These are phyloP conservation scores for Megathymus violae DNA, from an alignment of 1,140 invertebrate genomes.

Conservation along the genomic window DNA sequence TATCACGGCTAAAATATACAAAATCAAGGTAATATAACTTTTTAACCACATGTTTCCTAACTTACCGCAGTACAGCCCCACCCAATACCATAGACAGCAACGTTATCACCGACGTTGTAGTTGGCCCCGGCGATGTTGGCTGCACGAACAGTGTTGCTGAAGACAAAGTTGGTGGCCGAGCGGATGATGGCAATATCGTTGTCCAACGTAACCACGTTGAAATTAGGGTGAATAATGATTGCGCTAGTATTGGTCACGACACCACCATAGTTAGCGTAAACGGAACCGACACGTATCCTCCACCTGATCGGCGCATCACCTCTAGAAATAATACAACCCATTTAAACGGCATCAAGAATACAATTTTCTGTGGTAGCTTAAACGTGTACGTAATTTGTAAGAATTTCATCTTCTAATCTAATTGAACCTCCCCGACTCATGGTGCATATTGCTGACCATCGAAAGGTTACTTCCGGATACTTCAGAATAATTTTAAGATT, in stretches of 20 bases:
- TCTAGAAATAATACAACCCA: conserved; percentile 43
- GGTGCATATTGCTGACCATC: too few relatives aligned
- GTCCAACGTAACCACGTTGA: conserved; percentile 81
- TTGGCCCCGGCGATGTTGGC: conserved; percentile 50
- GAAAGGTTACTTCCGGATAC: too few relatives aligned
- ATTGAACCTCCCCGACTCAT: too few relatives aligned
- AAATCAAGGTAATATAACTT: too few relatives aligned
- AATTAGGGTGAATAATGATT: conserved; percentile 81
- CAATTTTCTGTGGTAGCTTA: too few relatives aligned
- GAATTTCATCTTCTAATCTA: too few relatives aligned
- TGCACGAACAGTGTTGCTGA: conserved; percentile 38
- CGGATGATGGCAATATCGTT: conserved; percentile 88
- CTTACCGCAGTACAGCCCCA: conserved; percentile 58
- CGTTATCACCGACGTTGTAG: conserved; percentile 53
- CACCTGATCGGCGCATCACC: conserved; percentile 45
- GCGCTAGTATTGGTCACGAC: conserved; percentile 45
- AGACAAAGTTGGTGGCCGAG: conserved; percentile 78
- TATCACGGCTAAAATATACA: too few relatives aligned
- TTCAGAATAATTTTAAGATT: too few relatives aligned
- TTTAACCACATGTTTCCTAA: too few relatives aligned
- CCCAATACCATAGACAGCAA: conserved; percentile 50
- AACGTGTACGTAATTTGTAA: too few relatives aligned
- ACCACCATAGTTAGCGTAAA: conserved; percentile 52
- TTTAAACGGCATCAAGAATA: too few relatives aligned
- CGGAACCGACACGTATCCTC: conserved; percentile 54